These are phyloP conservation scores for Nyleta sp. DNA, from an alignment of 2,888 invertebrate species.

Conservation along the genomic window DNA sequence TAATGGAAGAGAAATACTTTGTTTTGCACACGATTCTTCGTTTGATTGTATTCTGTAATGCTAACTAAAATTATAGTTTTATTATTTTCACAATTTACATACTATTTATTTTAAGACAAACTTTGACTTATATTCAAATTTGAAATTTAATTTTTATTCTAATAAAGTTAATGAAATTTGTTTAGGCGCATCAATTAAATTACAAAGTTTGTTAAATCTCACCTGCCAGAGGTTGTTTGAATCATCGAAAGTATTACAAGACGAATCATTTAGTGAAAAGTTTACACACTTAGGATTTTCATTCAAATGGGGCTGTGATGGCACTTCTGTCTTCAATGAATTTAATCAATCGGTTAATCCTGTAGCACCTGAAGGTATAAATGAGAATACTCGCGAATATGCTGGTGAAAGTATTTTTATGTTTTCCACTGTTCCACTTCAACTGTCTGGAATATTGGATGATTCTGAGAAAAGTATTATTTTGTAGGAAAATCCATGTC, in stretches of 20 bases:
- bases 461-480: neutral
- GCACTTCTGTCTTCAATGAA: constrained; percentile 16
- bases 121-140: neutral
- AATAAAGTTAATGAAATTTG: neutral
- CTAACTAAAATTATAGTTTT: no score
- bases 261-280: neutral
- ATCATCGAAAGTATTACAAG: neutral
- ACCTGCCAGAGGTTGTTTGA: constrained; percentile 13
- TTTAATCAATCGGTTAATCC: constrained; percentile 35
- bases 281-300: constrained; percentile 11
- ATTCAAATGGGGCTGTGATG: constrained; percentile 55
- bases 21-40: no score
- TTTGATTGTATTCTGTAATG: no score
- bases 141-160: no score
- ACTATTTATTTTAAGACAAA: no score
- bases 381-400: constrained; percentile 7
- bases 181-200: neutral
- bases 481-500: constrained; percentile 19
- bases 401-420: constrained; percentile 20
- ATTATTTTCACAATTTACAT: no score
- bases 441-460: neutral
- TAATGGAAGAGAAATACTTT: no score
- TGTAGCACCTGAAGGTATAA: neutral
- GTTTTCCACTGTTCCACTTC: constrained; percentile 22
- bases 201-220: constrained; percentile 15